Evolutionary conservation across 2,113 vertebrate species (phyloP).

Genomic region (Rhadina sibilatrix): DNA sequence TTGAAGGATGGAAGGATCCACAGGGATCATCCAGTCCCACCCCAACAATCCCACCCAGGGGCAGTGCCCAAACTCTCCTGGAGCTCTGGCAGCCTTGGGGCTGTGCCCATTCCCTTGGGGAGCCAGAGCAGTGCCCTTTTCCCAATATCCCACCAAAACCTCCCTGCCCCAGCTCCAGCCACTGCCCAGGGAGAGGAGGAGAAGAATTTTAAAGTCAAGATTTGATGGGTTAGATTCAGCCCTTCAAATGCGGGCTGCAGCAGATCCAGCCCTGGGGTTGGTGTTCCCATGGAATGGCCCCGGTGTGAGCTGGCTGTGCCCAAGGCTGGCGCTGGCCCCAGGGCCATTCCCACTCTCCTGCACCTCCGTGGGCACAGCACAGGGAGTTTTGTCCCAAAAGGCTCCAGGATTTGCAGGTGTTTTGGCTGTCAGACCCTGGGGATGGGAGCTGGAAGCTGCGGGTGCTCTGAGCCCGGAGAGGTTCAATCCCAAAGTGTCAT

Average conservation of each 20-base stretch:
- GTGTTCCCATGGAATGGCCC: neutral
- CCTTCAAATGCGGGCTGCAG: neutral
- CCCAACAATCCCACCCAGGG: neutral
- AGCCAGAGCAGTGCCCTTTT: neutral
- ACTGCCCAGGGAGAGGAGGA: neutral
- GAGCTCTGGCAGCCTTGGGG: neutral
- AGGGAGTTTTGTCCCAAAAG: neutral
- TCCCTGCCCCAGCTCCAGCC: neutral
- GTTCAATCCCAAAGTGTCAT: neutral
- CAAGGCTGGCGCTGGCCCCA: accelerated
- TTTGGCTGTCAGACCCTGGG: neutral
- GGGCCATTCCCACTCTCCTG: neutral
- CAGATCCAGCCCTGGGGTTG: neutral
- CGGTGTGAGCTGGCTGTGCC: neutral
- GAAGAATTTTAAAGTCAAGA: neutral
- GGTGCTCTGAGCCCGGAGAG: neutral
- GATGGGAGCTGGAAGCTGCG: neutral
- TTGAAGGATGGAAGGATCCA: neutral
- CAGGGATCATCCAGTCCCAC: neutral
- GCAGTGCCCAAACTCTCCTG: accelerated
- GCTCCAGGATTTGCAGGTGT: neutral
- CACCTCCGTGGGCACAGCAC: neutral
- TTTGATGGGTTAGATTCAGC: neutral
- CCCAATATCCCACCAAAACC: neutral
- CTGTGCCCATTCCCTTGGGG: neutral